Percentiles rank a stretch among this genome's conserved stretches.
Evolutionary conservation across 2,888 invertebrate genomes (phyloP).

Genomic region (Pseudococcus viburni): DNA sequence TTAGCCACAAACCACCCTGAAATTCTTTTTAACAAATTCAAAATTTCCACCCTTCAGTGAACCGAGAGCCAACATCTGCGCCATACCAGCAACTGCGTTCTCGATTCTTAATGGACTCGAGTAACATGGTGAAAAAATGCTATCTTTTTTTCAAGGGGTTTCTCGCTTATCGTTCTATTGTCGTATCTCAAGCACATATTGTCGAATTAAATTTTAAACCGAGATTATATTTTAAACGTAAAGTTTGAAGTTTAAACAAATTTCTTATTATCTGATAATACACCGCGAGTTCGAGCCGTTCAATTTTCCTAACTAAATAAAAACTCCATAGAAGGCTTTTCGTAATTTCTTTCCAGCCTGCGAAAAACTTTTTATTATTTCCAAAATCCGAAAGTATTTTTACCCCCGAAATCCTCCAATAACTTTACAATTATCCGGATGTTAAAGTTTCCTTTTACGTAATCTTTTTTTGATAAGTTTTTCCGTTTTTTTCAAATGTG

Average conservation of each 20-base stretch:
- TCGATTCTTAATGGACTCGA: neutral
- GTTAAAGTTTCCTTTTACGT: conserved; percentile 9
- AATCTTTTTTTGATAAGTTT: conserved; percentile 49
- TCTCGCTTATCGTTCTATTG: neutral
- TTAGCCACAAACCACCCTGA: conserved; percentile 54
- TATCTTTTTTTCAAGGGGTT: neutral
- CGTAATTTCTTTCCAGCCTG: neutral
- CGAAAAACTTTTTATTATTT: conserved; percentile 3
- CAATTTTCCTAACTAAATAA: neutral
- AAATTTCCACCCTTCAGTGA: conserved; percentile 49
- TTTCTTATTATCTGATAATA: conserved; percentile 4
- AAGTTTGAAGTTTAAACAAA: neutral
- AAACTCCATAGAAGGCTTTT: neutral
- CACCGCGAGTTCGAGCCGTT: neutral
- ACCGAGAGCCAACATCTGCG: conserved; percentile 36
- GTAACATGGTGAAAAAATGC: neutral
- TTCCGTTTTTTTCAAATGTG: neutral
- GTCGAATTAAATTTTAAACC: too few relatives aligned
- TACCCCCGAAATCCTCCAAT: neutral
- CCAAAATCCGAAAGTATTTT: neutral
- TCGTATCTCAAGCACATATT: neutral
- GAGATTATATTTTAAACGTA: neutral
- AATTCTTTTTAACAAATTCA: conserved; percentile 49
- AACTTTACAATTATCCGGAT: conserved; percentile 41
- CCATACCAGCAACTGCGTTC: neutral